Evolutionary conservation across 2,113 vertebrate genomes (phyloP), one percentile per base, ranked within the genome.

Genomic region (Syngnathoides biaculeatus): DNA sequence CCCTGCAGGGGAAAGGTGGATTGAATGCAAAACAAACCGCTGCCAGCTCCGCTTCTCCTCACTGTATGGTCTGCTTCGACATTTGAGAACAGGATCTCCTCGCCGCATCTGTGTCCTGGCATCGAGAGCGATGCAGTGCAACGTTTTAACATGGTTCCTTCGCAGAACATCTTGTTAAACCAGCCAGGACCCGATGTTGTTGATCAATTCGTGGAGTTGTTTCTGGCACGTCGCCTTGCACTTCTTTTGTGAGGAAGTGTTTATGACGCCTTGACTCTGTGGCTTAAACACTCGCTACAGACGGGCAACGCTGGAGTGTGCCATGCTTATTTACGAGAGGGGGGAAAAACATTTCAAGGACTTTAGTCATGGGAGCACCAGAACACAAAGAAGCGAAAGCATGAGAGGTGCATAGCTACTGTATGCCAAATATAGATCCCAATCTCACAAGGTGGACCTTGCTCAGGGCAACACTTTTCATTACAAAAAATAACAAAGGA

Each of bases 261-360:
- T 85, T 75, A 62, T 79, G 79, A 86, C 71, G 75, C 70, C 81
- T 82, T 38, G 73, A 81, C 70, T 76, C 77, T 75, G 64, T 80
- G 73, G 64, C 73, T 68, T 30, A 13, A 78, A 74, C 76, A 65
- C 53, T 52, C 71, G 68, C 10, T 65, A 67, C 80, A 59, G 55
- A 63, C 22, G 58, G 40, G 71, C 74, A 74, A 35, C 9, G 22
- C 63, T 76, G 71, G 64, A 67, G 75, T 62, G 76, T 65, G 67
- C 50, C 59, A 66, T 24, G 71, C 73, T 81, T 74, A 62, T 78
- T 67, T 53, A 60, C 57, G 65, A 70, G 64, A 26, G 24, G 19
- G 52, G 22, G 5, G 58, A 39, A 40, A 69, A 64, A 88, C 79
- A 89, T 79, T 74, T 85, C 80, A 90, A 89, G 83, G 84, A 88